Percentiles rank a stretch among this genome's conserved stretches.
These are phyloP conservation scores for Ciconia nigra DNA, from an alignment of 2,797 vertebrate species.

Conservation along the genomic window DNA sequence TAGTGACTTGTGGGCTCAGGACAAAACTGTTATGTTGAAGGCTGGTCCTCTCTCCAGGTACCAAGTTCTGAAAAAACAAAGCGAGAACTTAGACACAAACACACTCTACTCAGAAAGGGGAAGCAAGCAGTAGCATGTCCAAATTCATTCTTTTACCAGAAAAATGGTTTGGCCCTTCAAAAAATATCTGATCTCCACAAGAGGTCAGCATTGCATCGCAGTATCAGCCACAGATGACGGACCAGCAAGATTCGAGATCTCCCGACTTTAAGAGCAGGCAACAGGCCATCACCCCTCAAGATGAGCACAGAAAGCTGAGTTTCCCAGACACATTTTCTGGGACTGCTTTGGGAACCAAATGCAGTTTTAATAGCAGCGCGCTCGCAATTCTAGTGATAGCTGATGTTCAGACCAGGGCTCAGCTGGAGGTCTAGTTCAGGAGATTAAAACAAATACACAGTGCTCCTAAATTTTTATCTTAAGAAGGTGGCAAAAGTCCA, in stretches of 20 bases:
- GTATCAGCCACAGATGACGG: neutral
- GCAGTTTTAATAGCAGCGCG: neutral
- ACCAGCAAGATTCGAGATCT: neutral
- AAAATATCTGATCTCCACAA: neutral
- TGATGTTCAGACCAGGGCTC: neutral
- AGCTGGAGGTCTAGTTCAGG: neutral
- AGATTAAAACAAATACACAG: fast-evolving
- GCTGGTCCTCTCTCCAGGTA: conserved; percentile 55
- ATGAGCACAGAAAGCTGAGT: neutral
- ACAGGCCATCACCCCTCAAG: neutral
- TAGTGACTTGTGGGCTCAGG: conserved; percentile 16
- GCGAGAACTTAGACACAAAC: neutral
- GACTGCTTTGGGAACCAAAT: neutral
- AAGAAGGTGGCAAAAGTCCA: neutral
- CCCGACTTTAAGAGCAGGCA: fast-evolving
- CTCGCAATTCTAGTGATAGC: neutral
- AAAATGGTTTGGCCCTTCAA: neutral
- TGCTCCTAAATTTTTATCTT: neutral
- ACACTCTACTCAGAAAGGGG: neutral
- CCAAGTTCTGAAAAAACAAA: conserved; percentile 46
- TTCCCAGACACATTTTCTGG: neutral
- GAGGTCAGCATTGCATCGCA: conserved; percentile 10
- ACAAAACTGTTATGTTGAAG: conserved; percentile 53
- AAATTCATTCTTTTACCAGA: neutral
- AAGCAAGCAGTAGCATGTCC: neutral